These are phyloP conservation scores for Melikaiella ostensackeni DNA, from an alignment of 2,888 invertebrate species.

Conservation along the genomic window DNA sequence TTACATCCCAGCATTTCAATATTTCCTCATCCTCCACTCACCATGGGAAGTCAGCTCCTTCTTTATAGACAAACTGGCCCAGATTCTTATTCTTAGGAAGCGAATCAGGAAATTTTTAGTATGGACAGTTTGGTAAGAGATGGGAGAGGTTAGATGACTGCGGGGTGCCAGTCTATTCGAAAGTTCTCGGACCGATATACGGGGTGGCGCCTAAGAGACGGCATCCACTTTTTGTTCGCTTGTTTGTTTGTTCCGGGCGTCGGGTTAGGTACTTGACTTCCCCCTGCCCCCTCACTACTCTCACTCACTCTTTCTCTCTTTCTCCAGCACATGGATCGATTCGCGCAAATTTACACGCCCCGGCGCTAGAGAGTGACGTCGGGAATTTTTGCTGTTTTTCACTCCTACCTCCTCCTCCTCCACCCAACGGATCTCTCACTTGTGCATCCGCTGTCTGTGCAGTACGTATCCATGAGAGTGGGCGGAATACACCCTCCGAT, in stretches of 20 bases:
- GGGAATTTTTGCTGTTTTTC: conserved; percentile 65
- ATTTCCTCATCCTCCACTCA: not conserved
- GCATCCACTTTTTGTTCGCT: conserved; percentile 65
- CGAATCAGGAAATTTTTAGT: conserved; percentile 25
- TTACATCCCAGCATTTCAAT: not conserved
- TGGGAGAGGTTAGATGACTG: conserved; percentile 17
- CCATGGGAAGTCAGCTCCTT: not conserved
- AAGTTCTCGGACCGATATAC: conserved; percentile 60
- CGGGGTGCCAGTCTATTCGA: conserved; percentile 56
- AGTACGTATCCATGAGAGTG: conserved; percentile 22
- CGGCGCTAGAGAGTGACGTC: conserved; percentile 61
- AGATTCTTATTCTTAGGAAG: conserved; percentile 1
- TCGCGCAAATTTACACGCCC: conserved; percentile 70
- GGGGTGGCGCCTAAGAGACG: conserved; percentile 70
- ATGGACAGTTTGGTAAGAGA: conserved; percentile 27
- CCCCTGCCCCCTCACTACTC: conserved; percentile 44
- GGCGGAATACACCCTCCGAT: conserved; percentile 55
- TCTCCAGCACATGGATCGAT: conserved; percentile 64
- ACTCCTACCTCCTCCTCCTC: conserved; percentile 43
- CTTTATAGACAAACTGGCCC: not conserved
- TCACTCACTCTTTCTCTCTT: conserved; percentile 43
- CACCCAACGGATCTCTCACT: conserved; percentile 40
- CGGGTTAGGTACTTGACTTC: conserved; percentile 60
- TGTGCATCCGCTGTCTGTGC: conserved; percentile 43
- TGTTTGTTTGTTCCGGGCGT: conserved; percentile 71